These are phyloP conservation scores for Pseudocheirus occidentalis DNA, from an alignment of 2,797 vertebrate species.

Conservation along the genomic window DNA sequence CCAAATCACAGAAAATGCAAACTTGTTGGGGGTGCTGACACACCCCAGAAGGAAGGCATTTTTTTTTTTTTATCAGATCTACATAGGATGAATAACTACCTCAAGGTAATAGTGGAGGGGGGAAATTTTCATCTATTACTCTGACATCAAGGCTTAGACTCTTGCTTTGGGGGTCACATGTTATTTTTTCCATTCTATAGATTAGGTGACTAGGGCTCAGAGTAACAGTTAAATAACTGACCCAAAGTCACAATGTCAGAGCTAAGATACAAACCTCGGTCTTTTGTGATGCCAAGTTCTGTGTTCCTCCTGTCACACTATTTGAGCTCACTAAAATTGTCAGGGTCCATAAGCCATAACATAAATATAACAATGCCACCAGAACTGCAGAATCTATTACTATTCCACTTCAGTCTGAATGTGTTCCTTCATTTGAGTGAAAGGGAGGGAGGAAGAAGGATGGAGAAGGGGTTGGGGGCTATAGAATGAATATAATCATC, in stretches of 20 bases:
- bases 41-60: neutral
- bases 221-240: neutral
- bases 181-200: neutral
- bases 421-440: neutral
- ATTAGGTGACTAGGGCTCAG: neutral
- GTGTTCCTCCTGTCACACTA: too few species aligned
- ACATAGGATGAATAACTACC: neutral
- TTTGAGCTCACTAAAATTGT: neutral
- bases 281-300: neutral
- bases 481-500: neutral
- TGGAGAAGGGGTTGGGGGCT: too few species aligned
- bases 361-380: neutral
- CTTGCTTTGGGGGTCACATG: neutral
- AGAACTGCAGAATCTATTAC: neutral
- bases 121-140: neutral
- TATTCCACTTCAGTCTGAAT: neutral
- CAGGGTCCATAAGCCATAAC: neutral
- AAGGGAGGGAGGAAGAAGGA: neutral
- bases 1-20: neutral
- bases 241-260: neutral
- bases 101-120: neutral
- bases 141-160: neutral
- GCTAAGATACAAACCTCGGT: neutral
- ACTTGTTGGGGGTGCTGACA: neutral
- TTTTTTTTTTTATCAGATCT: neutral